Evolutionary conservation across 2,888 invertebrate genomes (phyloP), one percentile per base, ranked within the genome.

Genomic region (Disparrhopalites patrizii): DNA sequence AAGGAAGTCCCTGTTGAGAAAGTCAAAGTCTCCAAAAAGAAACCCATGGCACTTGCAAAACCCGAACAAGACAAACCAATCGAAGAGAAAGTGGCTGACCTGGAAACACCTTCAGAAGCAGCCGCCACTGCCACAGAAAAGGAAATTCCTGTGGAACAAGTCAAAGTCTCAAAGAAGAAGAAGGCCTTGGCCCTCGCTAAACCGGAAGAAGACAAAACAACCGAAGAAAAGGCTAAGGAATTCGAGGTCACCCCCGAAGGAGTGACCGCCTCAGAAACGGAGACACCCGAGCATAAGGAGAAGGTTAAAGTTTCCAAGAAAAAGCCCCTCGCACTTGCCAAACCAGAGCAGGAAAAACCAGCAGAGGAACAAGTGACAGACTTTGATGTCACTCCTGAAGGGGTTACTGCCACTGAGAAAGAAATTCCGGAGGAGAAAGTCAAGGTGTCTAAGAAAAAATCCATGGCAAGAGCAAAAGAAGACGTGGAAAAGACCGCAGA

Each of bases 231-330:
- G 13, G 38, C 36, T 4, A 27, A 23, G 4, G 52, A 54, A 15
- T 27, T 57, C 20, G 43, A 43, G n/a, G 43, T 61, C 30, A 20
- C 25, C 91, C 78, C 90, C 90, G 43, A 43, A 20, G 43, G 43
- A 15, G 43, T 43, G 4, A 43, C 43, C 15, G 43, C 43, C n/a
- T 15, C 5, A 4, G 43, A 43, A 15, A 43, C 5, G 10, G 67
- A 68, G 33, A 56, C 54, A 4, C 69, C 71, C 31, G 28, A 23
- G 1, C 55, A 38, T n/a, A 67, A 62, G 40, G 56, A 7, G n/a
- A 51, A 31, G 7, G 43, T 43, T 43, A 43, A 43, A 43, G 55
- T 58, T 5, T 43, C 43, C 4, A 43, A 43, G n/a, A 43, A 43
- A 20, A 43, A 43, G 43, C 43, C 43, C 5, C n/a, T 43, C 4